phyloP scores from a whole-genome alignment of 1,140 invertebrate genomes.

The Lycorma delicatula region DNA sequence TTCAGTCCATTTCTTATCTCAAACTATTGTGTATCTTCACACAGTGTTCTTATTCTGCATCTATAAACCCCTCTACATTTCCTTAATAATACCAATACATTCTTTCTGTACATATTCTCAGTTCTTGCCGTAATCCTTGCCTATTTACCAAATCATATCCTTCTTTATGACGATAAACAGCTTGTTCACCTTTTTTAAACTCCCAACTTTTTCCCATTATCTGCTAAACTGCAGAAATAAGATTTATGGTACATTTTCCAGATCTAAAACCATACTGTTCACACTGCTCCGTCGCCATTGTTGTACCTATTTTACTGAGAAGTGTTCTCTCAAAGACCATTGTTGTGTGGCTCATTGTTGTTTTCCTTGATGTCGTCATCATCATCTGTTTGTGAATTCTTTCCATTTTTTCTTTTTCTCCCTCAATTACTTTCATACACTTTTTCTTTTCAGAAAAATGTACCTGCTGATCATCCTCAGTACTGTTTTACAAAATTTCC shows the following conservation, averaged over 20 bases:
- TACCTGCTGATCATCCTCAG: too few relatives aligned
- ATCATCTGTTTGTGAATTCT: too few relatives aligned
- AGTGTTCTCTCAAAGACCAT: neutral
- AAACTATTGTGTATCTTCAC: neutral
- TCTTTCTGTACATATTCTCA: neutral
- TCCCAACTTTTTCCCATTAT: neutral
- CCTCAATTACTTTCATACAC: too few relatives aligned
- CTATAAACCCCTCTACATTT: neutral
- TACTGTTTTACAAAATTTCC: too few relatives aligned
- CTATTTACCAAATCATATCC: neutral
- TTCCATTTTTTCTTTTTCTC: too few relatives aligned
- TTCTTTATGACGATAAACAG: neutral
- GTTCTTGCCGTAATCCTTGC: too few relatives aligned
- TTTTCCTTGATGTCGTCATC: too few relatives aligned
- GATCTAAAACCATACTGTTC: neutral
- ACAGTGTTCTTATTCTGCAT: neutral
- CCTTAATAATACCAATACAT: neutral
- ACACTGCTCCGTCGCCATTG: neutral
- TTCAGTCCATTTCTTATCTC: neutral
- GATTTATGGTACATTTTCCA: neutral
- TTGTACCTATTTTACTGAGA: neutral
- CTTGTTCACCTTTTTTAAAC: neutral
- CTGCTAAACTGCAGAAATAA: neutral
- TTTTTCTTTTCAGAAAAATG: too few relatives aligned
- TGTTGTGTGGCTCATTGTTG: neutral